These are phyloP conservation scores for Ecdyonurus torrentis DNA, from an alignment of 2,888 invertebrate species.

Conservation along the genomic window DNA sequence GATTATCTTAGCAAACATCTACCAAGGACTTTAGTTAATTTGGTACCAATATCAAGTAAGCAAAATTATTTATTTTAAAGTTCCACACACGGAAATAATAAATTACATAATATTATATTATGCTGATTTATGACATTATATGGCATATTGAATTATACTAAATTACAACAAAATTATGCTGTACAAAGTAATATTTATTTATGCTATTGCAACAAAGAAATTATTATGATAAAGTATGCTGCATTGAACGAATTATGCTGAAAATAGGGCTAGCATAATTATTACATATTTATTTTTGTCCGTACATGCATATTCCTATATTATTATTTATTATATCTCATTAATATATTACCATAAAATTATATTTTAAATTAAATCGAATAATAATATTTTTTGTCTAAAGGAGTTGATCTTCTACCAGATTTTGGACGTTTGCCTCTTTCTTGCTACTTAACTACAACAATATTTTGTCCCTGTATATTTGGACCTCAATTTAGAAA, in stretches of 20 bases:
- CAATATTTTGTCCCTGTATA: not conserved
- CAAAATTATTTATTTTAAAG: not conserved
- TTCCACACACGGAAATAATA: not conserved
- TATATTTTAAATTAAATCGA: not conserved
- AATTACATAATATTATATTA: no score
- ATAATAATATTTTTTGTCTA: not conserved
- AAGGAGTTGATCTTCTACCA: not conserved
- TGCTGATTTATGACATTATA: no score
- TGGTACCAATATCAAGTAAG: constrained; percentile 14
- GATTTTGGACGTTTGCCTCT: not conserved
- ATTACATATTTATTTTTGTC: not conserved
- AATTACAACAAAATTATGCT: no score
- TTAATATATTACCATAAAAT: not conserved
- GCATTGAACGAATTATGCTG: not conserved
- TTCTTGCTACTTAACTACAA: not conserved
- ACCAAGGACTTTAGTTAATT: constrained; percentile 14
- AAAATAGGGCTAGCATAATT: not conserved
- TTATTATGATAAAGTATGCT: not conserved
- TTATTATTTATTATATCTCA: no score
- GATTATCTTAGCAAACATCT: constrained; percentile 19
- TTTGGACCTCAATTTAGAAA: not conserved
- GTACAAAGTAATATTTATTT: no score
- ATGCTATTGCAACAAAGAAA: no score
- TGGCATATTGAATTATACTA: no score
- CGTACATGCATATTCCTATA: no score